Evolutionary conservation across 2,888 invertebrate species (phyloP), one percentile per base, ranked within the genome.

Genomic region (Fabriciana adippe): DNA sequence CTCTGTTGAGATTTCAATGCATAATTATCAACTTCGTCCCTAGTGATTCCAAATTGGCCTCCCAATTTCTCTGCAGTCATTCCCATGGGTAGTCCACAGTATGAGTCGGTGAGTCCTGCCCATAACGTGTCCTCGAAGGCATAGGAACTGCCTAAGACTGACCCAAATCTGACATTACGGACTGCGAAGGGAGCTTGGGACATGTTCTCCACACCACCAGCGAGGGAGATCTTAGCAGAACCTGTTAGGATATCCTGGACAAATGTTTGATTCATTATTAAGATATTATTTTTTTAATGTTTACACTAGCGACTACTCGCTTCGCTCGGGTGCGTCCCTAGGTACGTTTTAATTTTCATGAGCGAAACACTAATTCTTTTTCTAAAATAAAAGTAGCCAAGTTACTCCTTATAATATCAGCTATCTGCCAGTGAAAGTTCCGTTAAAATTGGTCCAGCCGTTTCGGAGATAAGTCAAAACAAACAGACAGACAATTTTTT

Each of bases 171-270:
- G 5, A 97, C 93, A 76, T 96, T 95, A 61, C 99, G 94, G 0
- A 97, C 96, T 0, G 96, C 94, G 87, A 96, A 98, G 0, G 99
- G 99, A 1, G 96, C 93, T 85, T 97, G 96, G 2, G 97, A 97
- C 99, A 99, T 99, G 87, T 96, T 99, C 81, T 99, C 99, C 3
- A 96, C 95, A 0, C 99, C 99, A 57, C 99, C 99, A 31, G 98
- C 96, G 48, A 99, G 86, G 1, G 97, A 96, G 67, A 99, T 95
- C 78, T 96, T 95, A 2, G 98, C 96, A 72, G 96, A 96, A 45
- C 98, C 98, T 13, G 96, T 92, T 64, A 95, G 78, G 74, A 99
- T 99, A 82, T 98, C 99, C 96, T 97, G 50, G 11, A 16, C 45
- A 47, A 61, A 48, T 14, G 21, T 1, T 18, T 4, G 6, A 16